These are phyloP conservation scores for Ataeniobius toweri DNA, from an alignment of 2,797 vertebrate species.

Conservation along the genomic window DNA sequence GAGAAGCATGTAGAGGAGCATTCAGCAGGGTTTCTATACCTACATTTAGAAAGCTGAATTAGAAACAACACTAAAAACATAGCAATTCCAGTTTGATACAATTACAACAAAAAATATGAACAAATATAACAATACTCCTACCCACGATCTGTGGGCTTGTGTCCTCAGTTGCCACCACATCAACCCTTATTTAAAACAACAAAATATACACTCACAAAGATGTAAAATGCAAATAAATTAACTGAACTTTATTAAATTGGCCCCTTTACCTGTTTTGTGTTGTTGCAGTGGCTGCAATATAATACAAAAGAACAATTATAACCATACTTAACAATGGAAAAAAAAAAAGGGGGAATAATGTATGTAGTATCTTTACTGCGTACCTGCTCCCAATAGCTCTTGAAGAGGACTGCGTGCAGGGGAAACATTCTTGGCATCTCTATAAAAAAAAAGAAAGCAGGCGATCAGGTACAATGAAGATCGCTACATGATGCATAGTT, in stretches of 20 bases:
- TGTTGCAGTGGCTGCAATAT: slow-evolving; percentile 39
- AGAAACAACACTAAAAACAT: not conserved
- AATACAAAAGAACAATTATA: slow-evolving; percentile 29
- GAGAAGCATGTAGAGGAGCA: slow-evolving; percentile 68
- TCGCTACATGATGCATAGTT: not conserved
- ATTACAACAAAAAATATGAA: not conserved
- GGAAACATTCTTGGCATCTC: slow-evolving; percentile 73
- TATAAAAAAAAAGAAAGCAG: slow-evolving; percentile 47
- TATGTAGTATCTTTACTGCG: not conserved
- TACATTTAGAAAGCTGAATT: slow-evolving; percentile 44
- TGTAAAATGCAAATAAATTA: not conserved
- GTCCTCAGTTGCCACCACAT: slow-evolving; percentile 41
- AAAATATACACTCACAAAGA: not conserved
- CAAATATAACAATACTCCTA: slow-evolving; percentile 28
- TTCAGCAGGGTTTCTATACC: slow-evolving; percentile 78
- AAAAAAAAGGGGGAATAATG: not conserved
- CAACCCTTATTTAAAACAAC: slow-evolving; percentile 42
- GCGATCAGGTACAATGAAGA: not conserved
- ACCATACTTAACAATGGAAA: not conserved
- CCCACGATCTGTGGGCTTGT: slow-evolving; percentile 61
- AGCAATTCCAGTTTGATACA: not conserved
- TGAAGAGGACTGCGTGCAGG: slow-evolving; percentile 62
- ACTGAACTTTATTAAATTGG: not conserved
- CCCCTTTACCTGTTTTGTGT: slow-evolving; percentile 63
- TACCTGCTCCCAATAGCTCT: slow-evolving; percentile 57